Conservation (phyloP, 2,113 vertebrate genomes). For the Thymallus thymallus region DNA sequence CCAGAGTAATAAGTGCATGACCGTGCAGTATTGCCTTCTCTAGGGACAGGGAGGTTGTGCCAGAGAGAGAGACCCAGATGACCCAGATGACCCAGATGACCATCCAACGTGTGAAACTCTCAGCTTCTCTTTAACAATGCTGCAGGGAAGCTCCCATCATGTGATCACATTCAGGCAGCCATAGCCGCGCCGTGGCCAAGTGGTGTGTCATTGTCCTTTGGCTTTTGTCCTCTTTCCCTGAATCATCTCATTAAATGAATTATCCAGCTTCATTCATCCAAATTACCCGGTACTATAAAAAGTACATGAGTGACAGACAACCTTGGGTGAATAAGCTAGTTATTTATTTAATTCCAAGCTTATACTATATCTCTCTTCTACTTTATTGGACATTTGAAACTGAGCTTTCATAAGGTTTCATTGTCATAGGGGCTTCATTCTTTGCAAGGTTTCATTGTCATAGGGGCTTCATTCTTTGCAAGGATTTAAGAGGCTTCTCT, state of each 20-base stretch:
- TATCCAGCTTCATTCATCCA: constrained; percentile 31
- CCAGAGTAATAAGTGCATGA: background rate
- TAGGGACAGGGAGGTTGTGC: background rate
- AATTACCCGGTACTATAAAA: constrained; percentile 21
- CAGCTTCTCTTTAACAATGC: background rate
- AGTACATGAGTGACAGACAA: background rate
- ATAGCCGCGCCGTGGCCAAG: background rate
- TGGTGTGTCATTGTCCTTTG: constrained; percentile 7
- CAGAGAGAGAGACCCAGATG: background rate
- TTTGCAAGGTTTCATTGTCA: background rate
- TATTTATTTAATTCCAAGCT: background rate
- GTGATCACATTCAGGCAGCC: background rate
- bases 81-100: background rate
- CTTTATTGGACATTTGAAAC: background rate
- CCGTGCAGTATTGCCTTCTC: background rate
- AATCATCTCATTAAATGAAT: constrained; percentile 37
- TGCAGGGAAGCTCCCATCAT: background rate
- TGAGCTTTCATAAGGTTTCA: background rate
- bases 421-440: background rate
- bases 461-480: background rate
- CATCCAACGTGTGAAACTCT: background rate
- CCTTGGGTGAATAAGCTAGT: background rate
- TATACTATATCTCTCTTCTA: background rate
- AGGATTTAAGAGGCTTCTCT: too few relatives aligned
- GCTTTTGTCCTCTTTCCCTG: background rate